Conservation (phyloP, 2,888 invertebrate species). For the Hypselothyrea guttata region DNA sequence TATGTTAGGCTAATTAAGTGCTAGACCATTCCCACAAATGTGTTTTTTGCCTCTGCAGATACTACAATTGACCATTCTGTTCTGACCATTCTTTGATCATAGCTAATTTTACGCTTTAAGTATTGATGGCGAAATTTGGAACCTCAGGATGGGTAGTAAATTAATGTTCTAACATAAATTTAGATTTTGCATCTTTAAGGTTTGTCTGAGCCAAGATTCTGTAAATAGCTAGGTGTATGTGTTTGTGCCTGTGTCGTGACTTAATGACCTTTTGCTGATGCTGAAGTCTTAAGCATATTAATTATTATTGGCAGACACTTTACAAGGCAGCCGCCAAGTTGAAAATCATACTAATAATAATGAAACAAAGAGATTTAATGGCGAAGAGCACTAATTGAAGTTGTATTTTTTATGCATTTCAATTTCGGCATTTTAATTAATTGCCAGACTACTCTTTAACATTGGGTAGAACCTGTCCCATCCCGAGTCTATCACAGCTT, state of each 20-base stretch:
- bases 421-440: slow-evolving; percentile 45
- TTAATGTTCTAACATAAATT: slow-evolving; percentile 69
- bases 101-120: slow-evolving; percentile 48
- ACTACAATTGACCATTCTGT: slow-evolving; percentile 32
- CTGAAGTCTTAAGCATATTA: slow-evolving; percentile 54
- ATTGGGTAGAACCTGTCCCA: slow-evolving; percentile 25
- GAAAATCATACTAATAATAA: slow-evolving; percentile 22
- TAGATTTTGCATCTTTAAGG: slow-evolving; percentile 39
- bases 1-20: slow-evolving; percentile 33
- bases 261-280: slow-evolving; percentile 64
- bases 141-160: slow-evolving; percentile 38
- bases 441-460: slow-evolving; percentile 26
- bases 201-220: slow-evolving; percentile 20
- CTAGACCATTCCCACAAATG: slow-evolving; percentile 46
- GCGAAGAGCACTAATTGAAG: slow-evolving; percentile 51
- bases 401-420: slow-evolving; percentile 50
- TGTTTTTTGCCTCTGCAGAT: slow-evolving; percentile 46
- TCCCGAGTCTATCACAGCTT: slow-evolving; percentile 22
- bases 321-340: slow-evolving; percentile 35
- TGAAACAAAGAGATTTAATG: slow-evolving; percentile 25
- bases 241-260: slow-evolving; percentile 39
- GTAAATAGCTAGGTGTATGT: slow-evolving; percentile 43
- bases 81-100: slow-evolving; percentile 44
- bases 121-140: slow-evolving; percentile 43
- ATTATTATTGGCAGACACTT: slow-evolving; percentile 66